Evolutionary conservation across 2,113 vertebrate genomes (phyloP).

Genomic region (Hypanus sabinus): DNA sequence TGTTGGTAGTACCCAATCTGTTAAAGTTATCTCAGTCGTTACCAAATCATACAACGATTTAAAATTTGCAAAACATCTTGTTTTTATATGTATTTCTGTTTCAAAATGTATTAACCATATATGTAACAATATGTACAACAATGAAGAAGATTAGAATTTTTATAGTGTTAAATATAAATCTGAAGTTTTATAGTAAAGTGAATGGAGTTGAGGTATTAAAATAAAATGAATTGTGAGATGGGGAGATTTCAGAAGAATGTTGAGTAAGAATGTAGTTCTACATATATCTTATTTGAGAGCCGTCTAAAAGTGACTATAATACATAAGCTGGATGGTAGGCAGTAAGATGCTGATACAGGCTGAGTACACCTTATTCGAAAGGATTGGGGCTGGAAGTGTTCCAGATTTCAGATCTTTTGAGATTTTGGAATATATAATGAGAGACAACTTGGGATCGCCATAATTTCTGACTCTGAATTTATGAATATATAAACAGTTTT

Average conservation of each 20-base stretch:
- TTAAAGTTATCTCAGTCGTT: not conserved
- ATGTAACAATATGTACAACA: not conserved
- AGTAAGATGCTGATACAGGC: not conserved
- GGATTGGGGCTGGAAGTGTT: too few relatives aligned
- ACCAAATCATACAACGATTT: not conserved
- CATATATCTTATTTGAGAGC: not conserved
- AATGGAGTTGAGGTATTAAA: not conserved
- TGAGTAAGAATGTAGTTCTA: not conserved
- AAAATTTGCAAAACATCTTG: not conserved
- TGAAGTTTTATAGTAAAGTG: not conserved
- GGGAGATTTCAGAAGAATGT: not conserved
- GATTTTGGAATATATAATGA: too few relatives aligned
- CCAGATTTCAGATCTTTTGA: too few relatives aligned
- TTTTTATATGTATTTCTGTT: too few relatives aligned
- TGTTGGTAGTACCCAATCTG: not conserved
- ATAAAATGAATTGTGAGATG: not conserved
- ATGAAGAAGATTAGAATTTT: not conserved
- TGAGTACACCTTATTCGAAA: too few relatives aligned
- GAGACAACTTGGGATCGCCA: too few relatives aligned
- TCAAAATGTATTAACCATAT: not conserved
- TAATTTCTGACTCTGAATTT: too few relatives aligned
- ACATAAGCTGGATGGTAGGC: not conserved
- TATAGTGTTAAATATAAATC: not conserved
- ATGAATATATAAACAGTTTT: too few relatives aligned
- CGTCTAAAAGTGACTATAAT: not conserved